phyloP scores from a whole-genome alignment of 2,888 invertebrate species.

The Caenorhabditis japonica region DNA sequence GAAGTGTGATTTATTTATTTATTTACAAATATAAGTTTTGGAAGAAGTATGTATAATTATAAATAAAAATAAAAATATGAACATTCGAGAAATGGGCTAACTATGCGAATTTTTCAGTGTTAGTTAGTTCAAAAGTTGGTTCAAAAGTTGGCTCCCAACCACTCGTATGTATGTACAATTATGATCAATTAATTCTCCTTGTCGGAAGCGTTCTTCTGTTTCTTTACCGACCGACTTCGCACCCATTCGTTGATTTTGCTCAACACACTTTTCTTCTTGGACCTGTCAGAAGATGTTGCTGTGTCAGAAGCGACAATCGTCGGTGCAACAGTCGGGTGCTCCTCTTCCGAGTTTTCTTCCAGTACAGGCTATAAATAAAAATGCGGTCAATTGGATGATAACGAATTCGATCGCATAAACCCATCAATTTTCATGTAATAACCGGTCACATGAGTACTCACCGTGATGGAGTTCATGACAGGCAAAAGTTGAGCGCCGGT shows the following conservation, averaged over 20 bases:
- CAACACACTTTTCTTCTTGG: slow-evolving; percentile 41
- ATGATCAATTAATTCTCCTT: no score
- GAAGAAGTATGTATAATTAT: no score
- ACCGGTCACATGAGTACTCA: slow-evolving; percentile 20
- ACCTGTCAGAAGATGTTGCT: slow-evolving; percentile 22
- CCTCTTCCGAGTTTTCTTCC: slow-evolving; percentile 29
- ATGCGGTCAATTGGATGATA: neutral
- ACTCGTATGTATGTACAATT: no score
- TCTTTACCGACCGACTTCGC: slow-evolving; percentile 33
- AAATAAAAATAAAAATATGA: no score
- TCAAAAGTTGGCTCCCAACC: no score
- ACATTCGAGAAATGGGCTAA: no score
- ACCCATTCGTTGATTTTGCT: slow-evolving; percentile 38
- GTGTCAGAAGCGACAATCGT: slow-evolving; percentile 21
- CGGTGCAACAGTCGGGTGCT: slow-evolving; percentile 13
- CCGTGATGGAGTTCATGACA: slow-evolving; percentile 30
- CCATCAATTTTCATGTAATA: neutral
- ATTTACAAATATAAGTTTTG: no score
- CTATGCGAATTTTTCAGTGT: no score
- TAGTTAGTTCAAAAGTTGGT: no score
- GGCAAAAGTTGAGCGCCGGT: slow-evolving; percentile 12
- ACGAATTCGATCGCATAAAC: no score
- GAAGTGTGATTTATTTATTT: no score
- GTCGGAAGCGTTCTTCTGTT: slow-evolving; percentile 25
- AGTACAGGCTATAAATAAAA: slow-evolving; percentile 28